Conservation (phyloP, 1,140 invertebrate species). For the Chlorops oryzae region DNA sequence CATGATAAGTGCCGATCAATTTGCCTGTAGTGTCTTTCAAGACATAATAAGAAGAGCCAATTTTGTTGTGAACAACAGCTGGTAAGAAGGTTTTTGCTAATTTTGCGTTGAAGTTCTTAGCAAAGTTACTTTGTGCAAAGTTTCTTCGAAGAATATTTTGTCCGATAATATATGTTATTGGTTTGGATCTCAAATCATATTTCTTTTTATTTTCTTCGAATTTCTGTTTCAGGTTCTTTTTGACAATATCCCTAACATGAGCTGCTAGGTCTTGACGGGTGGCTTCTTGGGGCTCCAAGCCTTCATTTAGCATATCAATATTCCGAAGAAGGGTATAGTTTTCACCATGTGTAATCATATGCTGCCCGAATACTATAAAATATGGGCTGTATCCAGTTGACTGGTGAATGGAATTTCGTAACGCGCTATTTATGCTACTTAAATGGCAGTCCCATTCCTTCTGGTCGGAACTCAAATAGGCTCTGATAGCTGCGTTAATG, state of each 20-base stretch:
- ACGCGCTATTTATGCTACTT: conserved; percentile 2
- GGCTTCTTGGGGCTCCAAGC: background rate
- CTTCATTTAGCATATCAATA: conserved; percentile 3
- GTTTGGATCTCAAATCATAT: background rate
- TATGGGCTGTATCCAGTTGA: too few relatives aligned
- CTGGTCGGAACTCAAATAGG: conserved; percentile 4
- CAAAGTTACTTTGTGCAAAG: too few relatives aligned
- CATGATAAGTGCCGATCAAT: too few relatives aligned
- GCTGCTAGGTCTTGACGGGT: too few relatives aligned
- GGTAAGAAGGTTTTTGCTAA: too few relatives aligned
- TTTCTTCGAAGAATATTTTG: background rate
- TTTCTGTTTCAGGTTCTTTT: background rate
- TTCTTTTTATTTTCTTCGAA: background rate
- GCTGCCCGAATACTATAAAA: too few relatives aligned
- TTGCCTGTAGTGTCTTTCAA: too few relatives aligned
- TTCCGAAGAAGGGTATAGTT: background rate
- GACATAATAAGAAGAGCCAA: too few relatives aligned
- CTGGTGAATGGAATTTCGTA: conserved; percentile 10
- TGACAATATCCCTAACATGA: background rate
- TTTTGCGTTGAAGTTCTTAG: too few relatives aligned
- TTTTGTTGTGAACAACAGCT: too few relatives aligned
- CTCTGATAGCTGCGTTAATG: conserved; percentile 1
- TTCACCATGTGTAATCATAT: conserved; percentile 10
- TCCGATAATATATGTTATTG: background rate
- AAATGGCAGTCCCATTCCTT: conserved; percentile 8